Conservation (phyloP, 2,888 invertebrate genomes). For the Therioaphis trifolii region DNA sequence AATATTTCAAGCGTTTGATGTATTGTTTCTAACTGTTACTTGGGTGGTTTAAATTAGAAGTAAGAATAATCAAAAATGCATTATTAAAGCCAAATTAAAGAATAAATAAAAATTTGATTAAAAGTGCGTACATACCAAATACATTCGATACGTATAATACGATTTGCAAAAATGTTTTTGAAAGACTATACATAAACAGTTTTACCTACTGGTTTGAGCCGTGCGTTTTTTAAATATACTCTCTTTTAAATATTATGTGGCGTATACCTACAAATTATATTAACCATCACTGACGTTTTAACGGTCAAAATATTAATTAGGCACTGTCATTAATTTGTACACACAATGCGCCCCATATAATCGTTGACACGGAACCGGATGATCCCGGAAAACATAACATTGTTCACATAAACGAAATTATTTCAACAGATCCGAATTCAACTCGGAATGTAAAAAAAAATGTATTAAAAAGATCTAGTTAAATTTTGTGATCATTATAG, state of each 20-base stretch:
- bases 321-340: neutral
- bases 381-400: slow-evolving; percentile 3
- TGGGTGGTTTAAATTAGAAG: too few species aligned
- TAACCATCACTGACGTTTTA: slow-evolving; percentile 43
- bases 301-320: slow-evolving; percentile 57
- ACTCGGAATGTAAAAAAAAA: neutral
- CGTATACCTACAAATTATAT: neutral
- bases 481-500: slow-evolving; percentile 21
- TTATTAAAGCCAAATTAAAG: too few species aligned
- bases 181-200: too few species aligned
- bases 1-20: too few species aligned
- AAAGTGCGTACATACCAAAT: too few species aligned
- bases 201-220: neutral
- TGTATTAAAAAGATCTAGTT: slow-evolving; percentile 9
- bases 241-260: neutral
- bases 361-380: slow-evolving; percentile 32
- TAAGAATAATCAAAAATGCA: too few species aligned
- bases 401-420: neutral
- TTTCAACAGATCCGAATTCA: neutral
- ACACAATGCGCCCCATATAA: slow-evolving; percentile 36
- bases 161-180: too few species aligned
- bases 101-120: too few species aligned
- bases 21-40: too few species aligned
- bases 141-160: too few species aligned
- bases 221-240: slow-evolving; percentile 6